Evolutionary conservation across 2,113 vertebrate species (phyloP).

Genomic region (Calidris pygmaea): DNA sequence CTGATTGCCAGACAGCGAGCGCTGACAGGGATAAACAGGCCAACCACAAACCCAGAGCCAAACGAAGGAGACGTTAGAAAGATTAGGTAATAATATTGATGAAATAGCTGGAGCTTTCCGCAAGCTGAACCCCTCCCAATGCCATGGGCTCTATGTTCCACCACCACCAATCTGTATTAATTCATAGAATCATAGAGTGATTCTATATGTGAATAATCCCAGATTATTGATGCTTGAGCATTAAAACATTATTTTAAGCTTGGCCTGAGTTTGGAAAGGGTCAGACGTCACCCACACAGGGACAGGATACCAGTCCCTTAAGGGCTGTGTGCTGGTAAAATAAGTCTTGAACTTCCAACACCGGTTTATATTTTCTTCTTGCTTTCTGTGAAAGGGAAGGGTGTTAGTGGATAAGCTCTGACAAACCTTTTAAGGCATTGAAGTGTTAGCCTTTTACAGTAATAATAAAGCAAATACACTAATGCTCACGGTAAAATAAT

Average conservation of each 20-base stretch:
- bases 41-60: background rate
- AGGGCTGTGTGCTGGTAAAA: background rate
- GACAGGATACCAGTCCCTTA: background rate
- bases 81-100: constrained; percentile 25
- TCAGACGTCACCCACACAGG: background rate
- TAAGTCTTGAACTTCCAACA: background rate
- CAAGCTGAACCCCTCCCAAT: background rate
- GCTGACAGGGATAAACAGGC: background rate
- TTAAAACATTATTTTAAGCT: background rate
- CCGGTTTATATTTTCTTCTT: background rate
- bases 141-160: background rate
- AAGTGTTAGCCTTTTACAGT: background rate
- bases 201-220: too few species aligned
- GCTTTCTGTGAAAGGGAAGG: background rate
- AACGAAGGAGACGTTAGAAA: background rate
- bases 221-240: background rate
- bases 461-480: background rate
- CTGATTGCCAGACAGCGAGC: constrained; percentile 25
- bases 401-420: background rate
- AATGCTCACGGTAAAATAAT: background rate
- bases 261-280: background rate
- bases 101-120: constrained; percentile 10
- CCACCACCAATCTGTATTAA: background rate
- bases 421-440: background rate
- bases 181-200: too few species aligned